Base-by-base conservation (phyloP, 2,113 vertebrate genomes). In the Sapajus apella region DNA sequence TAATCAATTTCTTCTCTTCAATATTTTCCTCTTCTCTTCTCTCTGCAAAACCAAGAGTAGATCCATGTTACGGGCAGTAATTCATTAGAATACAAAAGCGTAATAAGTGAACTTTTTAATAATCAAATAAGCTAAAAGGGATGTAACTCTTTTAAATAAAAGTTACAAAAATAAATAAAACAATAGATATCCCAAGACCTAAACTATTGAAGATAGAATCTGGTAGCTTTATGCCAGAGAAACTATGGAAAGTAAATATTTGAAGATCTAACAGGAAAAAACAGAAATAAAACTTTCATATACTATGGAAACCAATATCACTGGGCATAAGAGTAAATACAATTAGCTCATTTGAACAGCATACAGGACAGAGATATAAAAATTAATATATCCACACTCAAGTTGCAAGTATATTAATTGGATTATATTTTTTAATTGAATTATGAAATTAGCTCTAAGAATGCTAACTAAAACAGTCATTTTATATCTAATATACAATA, bases 1-100 rank as follows among this genome's bases (percentile, higher is more conserved):
- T 99, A 97, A 99, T 98, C 47, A 97, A 98, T 98, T 99, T 99
- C 96, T 99, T 99, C 94, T 99, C 99, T 95, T 99, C 99, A 95
- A 98, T 97, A 95, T 99, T 99, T 4, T 99, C 99, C 21, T 99
- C 99, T 93, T 99, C 99, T 98, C 98, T 99, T 98, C 98, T 99
- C 68, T 98, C 99, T 99, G 98, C 40, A 96, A 97, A 98, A 97
- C 20, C 23, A 97, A 98, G 12, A 73, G 91, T 30, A 97, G 8
- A 95, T 17, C 37, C 25, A 91, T n/a, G 25, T 95, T 68, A 96
- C 18, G 12, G 14, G 0, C 0, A 76, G 12, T n/a, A 89, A 27
- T 32, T n/a, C 12, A 77, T 58, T 93, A 16, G 93, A 85, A 0
- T 70, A 7, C 6, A 35, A 87, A 96, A 87, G 40, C 5, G n/a